Evolutionary conservation across 2,888 invertebrate species (phyloP), one percentile per base, ranked within the genome.

Genomic region (Agriopis aurantiaria): DNA sequence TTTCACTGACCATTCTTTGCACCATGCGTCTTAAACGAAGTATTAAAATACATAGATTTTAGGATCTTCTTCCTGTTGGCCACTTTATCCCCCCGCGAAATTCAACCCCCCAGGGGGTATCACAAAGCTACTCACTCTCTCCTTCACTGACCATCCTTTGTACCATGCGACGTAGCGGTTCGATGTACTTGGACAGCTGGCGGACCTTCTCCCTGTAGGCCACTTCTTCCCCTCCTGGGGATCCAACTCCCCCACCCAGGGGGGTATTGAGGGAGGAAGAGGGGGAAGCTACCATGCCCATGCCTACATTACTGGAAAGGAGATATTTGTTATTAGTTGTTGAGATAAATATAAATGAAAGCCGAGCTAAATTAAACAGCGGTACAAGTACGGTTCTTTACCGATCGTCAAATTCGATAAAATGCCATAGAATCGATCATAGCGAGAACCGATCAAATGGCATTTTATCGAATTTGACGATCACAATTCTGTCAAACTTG

Each of bases 161-260:
- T 77, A 99, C 98, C 97, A 99, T 98, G 73, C 98, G 96, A 58
- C 98, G 95, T 40, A 99, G 92, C 0, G 99, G 98, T 82, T 99
- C 99, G 77, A 99, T 98, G 86, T 98, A 99, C 90, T 98, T 98
- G 80, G 97, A 98, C 45, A 99, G 95, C 84, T 99, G 98, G 45
- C 98, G 96, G 71, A 99, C 97, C 90, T 99, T 99, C 85, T 99
- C 99, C 65, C 98, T 92, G 86, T 99, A 99, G 0, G 97, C 97
- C 66, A 97, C 97, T 81, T 99, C 99, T 80, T 99, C 99, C 0
- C 92, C 91, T 1, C 92, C 88, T 66, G 94, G 93, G 3, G 94
- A 93, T 0, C 91, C 93, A 67, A 87, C 93, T 1, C 88, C 85
- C 8, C 88, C 90, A 0, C 92, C 92, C 69, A 94, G 93, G 0